Percentiles rank a stretch among this genome's conserved stretches.
These are phyloP conservation scores for Parthenolecanium corni DNA, from an alignment of 2,888 invertebrate species.

Conservation along the genomic window DNA sequence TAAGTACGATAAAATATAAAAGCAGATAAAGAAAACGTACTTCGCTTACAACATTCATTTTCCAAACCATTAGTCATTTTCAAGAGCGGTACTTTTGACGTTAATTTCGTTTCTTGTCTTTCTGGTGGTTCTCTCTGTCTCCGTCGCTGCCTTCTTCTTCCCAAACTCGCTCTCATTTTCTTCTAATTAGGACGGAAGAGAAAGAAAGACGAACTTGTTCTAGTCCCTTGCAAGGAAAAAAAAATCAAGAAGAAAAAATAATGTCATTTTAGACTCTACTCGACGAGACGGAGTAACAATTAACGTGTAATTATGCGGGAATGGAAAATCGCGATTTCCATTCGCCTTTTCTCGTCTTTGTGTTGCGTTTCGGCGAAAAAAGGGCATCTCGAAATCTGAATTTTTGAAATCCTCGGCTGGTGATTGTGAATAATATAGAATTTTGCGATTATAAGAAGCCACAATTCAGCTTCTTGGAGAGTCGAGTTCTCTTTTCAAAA, in stretches of 20 bases:
- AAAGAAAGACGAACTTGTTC: background rate
- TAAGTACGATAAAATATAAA: background rate
- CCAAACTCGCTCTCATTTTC: slow-evolving; percentile 9
- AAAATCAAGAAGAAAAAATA: background rate
- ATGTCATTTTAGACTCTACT: background rate
- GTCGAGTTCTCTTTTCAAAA: no score
- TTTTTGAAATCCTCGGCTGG: no score
- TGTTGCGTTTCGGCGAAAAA: no score
- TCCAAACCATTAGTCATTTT: slow-evolving; percentile 30
- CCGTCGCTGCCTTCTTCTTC: background rate
- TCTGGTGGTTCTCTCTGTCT: background rate
- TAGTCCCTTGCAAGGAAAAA: background rate
- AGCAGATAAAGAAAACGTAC: slow-evolving; percentile 2
- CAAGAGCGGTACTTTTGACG: slow-evolving; percentile 28
- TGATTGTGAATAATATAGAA: no score
- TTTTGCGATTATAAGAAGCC: no score
- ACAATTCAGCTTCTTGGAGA: no score
- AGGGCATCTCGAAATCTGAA: no score
- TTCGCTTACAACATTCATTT: slow-evolving; percentile 24
- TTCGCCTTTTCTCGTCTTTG: background rate
- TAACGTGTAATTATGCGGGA: slow-evolving; percentile 12
- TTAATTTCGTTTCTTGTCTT: slow-evolving; percentile 30
- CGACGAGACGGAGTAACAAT: slow-evolving; percentile 12
- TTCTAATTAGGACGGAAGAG: slow-evolving; percentile 22
- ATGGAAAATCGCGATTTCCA: background rate